Evolutionary conservation across 2,797 vertebrate species (phyloP).

Genomic region (Paguma larvata): DNA sequence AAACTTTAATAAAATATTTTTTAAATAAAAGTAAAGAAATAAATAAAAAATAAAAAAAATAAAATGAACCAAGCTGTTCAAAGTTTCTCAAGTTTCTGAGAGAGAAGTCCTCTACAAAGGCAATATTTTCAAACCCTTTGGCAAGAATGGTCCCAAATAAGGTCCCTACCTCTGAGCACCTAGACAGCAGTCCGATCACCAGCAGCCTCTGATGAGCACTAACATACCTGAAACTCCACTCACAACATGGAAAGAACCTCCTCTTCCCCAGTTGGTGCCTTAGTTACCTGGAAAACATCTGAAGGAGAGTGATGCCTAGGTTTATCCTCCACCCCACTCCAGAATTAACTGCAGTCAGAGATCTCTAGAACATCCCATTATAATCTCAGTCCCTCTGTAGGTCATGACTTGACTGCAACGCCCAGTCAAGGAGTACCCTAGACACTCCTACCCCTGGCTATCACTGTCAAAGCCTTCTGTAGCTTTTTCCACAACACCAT

Average conservation of each 20-base stretch:
- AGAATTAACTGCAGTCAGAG: background rate
- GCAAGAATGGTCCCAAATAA: background rate
- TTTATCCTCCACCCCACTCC: background rate
- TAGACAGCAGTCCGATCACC: background rate
- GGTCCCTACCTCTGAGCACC: background rate
- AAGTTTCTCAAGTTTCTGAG: background rate
- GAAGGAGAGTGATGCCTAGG: background rate
- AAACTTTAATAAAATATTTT: too few relatives aligned
- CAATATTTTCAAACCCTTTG: background rate
- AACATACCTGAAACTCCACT: background rate
- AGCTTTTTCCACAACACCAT: slow-evolving; percentile 97
- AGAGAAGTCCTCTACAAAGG: background rate
- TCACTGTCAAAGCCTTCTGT: slow-evolving; percentile 94
- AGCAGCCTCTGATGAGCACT: background rate
- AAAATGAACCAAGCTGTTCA: background rate
- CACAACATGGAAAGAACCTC: background rate
- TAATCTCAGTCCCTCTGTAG: background rate
- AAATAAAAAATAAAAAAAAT: background rate
- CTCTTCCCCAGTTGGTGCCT: background rate
- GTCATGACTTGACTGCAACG: slow-evolving; percentile 63
- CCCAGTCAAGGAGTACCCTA: slow-evolving; percentile 87
- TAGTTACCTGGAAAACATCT: background rate
- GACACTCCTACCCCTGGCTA: slow-evolving; percentile 90
- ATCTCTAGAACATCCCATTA: background rate
- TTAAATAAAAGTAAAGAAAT: too few relatives aligned